Evolutionary conservation across 2,797 vertebrate genomes (phyloP), one percentile per base, ranked within the genome.

Genomic region (Decapterus maruadsi): DNA sequence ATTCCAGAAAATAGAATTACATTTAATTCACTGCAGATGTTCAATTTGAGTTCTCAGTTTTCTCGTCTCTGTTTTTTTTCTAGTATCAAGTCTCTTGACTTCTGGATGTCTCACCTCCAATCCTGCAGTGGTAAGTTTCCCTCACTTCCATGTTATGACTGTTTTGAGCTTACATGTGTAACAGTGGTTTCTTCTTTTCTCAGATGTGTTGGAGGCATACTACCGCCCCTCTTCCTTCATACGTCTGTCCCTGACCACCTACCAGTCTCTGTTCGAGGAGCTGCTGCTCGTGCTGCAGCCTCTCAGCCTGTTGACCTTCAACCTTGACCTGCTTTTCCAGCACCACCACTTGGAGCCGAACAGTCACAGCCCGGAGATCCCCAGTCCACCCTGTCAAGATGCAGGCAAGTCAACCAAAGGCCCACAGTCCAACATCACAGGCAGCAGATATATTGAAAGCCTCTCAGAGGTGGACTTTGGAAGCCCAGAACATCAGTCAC

Each of bases 321-420:
- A 97, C 91, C 95, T 99, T 0, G 98, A 99, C 89, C 92, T 99
- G 84, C 97, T 99, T 75, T 99, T 99, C 31, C 97, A 99, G 69
- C 96, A 98, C 89, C 97, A 98, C 83, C 97, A 97, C 75, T 89
- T 97, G 26, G 95, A 97, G 80, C 87, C 93, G 6, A 88, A 93
- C 29, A 83, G 74, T 69, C 89, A 89, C 80, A 87, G 75, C 53
- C 88, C 90, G 12, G 87, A 93, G 26, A 81, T 89, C 43, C 66
- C 71, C 53, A 88, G 88, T 68, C 83, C 91, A 4, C 85, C 82
- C 2, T 68, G 76, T 70, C 92, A 88, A n/a, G 90, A 92, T n/a
- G 38, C 80, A 34, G 82, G 81, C 45, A 69, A 61, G 45, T 80
- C 89, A 34, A 72, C 80, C 29, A 87, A 78, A 50, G 72, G 69